Percentiles rank a stretch among this genome's conserved stretches.
Conservation (phyloP, 35 echinoderm and acorn worm genomes). For the Patiria miniata region DNA sequence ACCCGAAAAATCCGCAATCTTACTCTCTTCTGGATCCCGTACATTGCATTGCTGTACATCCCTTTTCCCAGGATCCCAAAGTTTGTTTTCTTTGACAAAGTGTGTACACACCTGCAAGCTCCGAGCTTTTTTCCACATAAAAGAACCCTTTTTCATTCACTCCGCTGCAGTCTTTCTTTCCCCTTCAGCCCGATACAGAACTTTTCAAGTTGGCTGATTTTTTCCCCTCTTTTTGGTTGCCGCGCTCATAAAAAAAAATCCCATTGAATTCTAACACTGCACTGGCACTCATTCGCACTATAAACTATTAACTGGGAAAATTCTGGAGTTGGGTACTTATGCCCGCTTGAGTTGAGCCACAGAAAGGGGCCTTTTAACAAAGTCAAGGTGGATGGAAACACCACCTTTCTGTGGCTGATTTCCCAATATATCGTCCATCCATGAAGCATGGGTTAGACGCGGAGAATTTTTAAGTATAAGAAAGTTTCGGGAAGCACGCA, state of each 20-base stretch:
- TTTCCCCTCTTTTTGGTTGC: background rate
- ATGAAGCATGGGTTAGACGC: too few relatives aligned
- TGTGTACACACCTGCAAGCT: slow-evolving; percentile 23
- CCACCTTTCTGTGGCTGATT: background rate
- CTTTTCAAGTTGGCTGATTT: background rate
- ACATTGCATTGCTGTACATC: background rate
- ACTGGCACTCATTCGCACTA: background rate
- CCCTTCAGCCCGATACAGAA: background rate
- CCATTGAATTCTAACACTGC: slow-evolving; percentile 3
- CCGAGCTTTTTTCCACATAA: background rate
- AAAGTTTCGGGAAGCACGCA: too few relatives aligned
- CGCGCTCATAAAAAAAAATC: background rate
- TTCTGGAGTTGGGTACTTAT: slow-evolving; percentile 16
- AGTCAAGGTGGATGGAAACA: slow-evolving; percentile 14
- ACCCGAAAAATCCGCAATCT: background rate
- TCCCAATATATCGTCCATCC: background rate
- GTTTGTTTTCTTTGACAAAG: slow-evolving; percentile 32
- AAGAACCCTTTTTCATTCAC: slow-evolving; percentile 6
- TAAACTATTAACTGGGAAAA: slow-evolving; percentile 11
- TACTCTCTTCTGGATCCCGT: background rate
- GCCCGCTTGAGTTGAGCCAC: background rate
- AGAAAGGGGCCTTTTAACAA: background rate
- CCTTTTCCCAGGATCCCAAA: slow-evolving; percentile 2
- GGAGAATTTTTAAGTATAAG: too few relatives aligned
- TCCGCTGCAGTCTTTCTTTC: background rate